Base-by-base conservation (phyloP, 2,888 invertebrate species). In the Vesta saturnalis region DNA sequence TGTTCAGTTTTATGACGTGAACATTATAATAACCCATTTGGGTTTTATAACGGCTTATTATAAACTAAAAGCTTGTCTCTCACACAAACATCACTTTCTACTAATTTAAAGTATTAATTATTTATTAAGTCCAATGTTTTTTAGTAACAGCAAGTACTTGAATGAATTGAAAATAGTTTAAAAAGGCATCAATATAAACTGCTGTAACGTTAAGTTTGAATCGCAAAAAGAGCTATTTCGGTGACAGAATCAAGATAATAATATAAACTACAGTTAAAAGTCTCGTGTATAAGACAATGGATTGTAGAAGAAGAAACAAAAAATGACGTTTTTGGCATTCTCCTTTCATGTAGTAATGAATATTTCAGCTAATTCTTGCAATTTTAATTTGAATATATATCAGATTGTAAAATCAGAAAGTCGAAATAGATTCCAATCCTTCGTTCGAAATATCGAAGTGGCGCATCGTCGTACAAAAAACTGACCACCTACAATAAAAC, bases 311-410 rank as follows among this genome's bases (percentile, higher is more conserved):
- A 62, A 15, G 57, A 15, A 56, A 69, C 68, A 72, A 73, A 70
- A 64, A 64, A 54, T 69, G 69, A 69, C 67, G 64, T 65, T 65
- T 64, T 39, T 62, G 59, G 67, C 70, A 82, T 82, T 81, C 80
- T 77, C 72, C 71, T 77, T 77, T 78, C 80, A 77, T 81, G 81
- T 81, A 77, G 75, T 79, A 77, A 82, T 82, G 82, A 82, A 82
- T 82, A 82, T 82, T 82, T 82, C 80, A 81, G 80, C 80, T 80
- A 80, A 81, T 82, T 80, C 80, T 78, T 74, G 73, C 77, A 72
- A 79, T 79, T 79, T 80, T 79, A 80, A 80, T 80, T 79, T 77
- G 76, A 80, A 76, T 73, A 73, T 72, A 74, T 74, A 74, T 76
- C 77, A 71, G 76, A 76, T 77, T 73, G 74, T 72, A 61, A 62